phyloP scores from a whole-genome alignment of 1,140 invertebrate genomes.

The Helicorthomorpha holstii region DNA sequence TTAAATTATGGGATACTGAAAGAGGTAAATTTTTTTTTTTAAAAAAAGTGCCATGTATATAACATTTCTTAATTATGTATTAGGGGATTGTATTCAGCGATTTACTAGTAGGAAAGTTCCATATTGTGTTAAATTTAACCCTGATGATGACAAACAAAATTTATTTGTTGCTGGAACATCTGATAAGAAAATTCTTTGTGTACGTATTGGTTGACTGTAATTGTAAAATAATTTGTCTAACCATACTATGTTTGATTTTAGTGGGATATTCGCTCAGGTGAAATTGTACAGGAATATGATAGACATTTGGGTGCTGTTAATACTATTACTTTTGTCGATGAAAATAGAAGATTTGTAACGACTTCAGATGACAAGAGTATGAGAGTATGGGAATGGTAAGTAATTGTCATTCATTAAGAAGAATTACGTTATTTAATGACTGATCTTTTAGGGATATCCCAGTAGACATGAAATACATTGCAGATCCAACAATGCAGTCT shows the following conservation, averaged over 20 bases:
- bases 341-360: constrained; percentile 91
- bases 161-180: constrained; percentile 95
- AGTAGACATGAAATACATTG: constrained; percentile 99
- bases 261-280: constrained; percentile 90
- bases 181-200: constrained; percentile 98
- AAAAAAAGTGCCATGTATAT: not conserved
- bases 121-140: constrained; percentile 96
- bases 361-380: constrained; percentile 98
- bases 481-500: constrained; percentile 98
- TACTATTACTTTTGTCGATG: constrained; percentile 97
- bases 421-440: constrained; percentile 5
- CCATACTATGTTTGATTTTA: constrained; percentile 26
- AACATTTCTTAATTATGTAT: constrained; percentile 1
- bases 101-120: constrained; percentile 91
- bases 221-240: not conserved
- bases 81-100: constrained; percentile 66
- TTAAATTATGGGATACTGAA: constrained; percentile 99
- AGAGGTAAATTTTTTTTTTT: constrained; percentile 31
- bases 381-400: constrained; percentile 96
- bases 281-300: constrained; percentile 97
- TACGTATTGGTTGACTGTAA: constrained; percentile 34
- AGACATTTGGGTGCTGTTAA: constrained; percentile 96
- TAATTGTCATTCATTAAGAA: constrained; percentile 10
- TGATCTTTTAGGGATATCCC: constrained; percentile 71
- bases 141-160: constrained; percentile 91